phyloP scores from a whole-genome alignment of 2,888 invertebrate genomes.

The Oeneis ivallda region DNA sequence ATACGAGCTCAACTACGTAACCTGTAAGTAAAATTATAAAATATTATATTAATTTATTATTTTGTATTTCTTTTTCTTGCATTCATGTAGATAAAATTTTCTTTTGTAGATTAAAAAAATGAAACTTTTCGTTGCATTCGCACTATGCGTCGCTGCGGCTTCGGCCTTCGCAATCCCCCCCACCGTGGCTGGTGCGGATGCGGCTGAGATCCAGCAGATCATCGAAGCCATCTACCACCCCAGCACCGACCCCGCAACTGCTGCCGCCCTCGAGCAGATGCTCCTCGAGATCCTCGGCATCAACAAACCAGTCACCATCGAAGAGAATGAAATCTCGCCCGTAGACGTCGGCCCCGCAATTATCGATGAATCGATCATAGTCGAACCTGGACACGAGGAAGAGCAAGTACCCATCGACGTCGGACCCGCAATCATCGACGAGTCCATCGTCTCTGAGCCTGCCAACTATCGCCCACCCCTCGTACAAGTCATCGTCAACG shows the following conservation, averaged over 20 bases:
- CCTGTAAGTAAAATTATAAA: neutral
- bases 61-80: neutral
- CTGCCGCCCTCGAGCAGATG: slow-evolving; percentile 45
- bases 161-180: slow-evolving; percentile 32
- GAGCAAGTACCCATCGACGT: slow-evolving; percentile 17
- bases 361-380: slow-evolving; percentile 43
- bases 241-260: slow-evolving; percentile 49
- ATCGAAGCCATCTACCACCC: slow-evolving; percentile 48
- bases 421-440: slow-evolving; percentile 39
- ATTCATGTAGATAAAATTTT: neutral
- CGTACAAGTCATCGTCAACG: slow-evolving; percentile 41
- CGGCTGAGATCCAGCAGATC: slow-evolving; percentile 42
- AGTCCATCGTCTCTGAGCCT: slow-evolving; percentile 26
- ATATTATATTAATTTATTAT: too few relatives aligned
- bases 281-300: slow-evolving; percentile 42
- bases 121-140: slow-evolving; percentile 49
- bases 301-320: slow-evolving; percentile 25
- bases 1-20: neutral
- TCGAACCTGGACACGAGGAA: slow-evolving; percentile 35
- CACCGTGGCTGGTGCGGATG: slow-evolving; percentile 27
- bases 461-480: slow-evolving; percentile 34
- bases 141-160: slow-evolving; percentile 49
- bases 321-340: slow-evolving; percentile 34
- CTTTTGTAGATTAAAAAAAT: slow-evolving; percentile 30
- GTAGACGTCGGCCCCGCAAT: slow-evolving; percentile 45